Evolutionary conservation across 2,888 invertebrate genomes (phyloP).

Genomic region (Platycnemis pennipes): DNA sequence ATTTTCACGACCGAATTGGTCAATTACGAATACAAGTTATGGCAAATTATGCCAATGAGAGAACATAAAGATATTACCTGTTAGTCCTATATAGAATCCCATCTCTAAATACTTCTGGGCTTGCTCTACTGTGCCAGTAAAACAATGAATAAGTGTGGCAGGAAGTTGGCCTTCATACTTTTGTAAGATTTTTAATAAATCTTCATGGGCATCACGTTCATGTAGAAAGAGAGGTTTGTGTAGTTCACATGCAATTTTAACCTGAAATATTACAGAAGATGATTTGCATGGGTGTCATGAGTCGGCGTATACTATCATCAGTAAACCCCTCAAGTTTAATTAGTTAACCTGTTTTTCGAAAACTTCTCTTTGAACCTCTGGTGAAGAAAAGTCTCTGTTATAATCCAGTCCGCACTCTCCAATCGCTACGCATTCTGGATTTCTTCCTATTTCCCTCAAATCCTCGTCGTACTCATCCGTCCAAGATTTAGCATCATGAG

Average conservation of each 20-base stretch:
- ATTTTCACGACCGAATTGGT: too few species aligned
- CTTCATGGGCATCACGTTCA: conserved; percentile 94
- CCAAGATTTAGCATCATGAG: conserved; percentile 97
- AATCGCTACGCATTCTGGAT: conserved; percentile 94
- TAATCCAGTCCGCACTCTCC: conserved; percentile 98
- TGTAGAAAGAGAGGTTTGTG: conserved; percentile 94
- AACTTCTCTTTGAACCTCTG: conserved; percentile 90
- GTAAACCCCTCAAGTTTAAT: neutral
- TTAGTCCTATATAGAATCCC: conserved; percentile 92
- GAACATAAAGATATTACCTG: conserved; percentile 80
- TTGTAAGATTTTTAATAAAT: conserved; percentile 88
- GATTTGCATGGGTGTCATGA: neutral
- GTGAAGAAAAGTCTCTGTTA: conserved; percentile 96
- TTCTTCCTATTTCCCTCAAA: conserved; percentile 87
- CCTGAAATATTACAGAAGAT: conserved; percentile 79
- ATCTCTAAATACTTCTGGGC: conserved; percentile 90
- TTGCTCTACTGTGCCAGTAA: conserved; percentile 93
- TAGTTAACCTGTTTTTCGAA: conserved; percentile 89
- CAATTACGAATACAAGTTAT: too few species aligned
- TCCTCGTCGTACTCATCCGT: conserved; percentile 82
- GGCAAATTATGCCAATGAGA: neutral
- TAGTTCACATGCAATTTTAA: conserved; percentile 91
- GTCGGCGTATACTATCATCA: neutral
- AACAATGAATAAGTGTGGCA: conserved; percentile 94
- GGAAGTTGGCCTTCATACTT: conserved; percentile 84